Percentiles rank a stretch among this genome's conserved stretches.
Conservation (phyloP, 2,888 invertebrate species). For the Gymnoscelis rufifasciata region DNA sequence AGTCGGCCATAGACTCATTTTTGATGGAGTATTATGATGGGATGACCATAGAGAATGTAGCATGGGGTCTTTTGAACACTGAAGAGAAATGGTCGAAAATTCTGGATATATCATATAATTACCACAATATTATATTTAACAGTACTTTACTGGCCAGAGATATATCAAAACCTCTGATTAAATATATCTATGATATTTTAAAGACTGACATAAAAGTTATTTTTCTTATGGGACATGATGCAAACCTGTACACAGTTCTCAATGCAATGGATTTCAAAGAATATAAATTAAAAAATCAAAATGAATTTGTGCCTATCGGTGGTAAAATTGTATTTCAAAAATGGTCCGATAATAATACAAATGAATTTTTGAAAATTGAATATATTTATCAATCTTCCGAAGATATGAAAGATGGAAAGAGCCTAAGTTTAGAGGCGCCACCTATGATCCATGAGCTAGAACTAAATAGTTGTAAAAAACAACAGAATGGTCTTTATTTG, state of each 20-base stretch:
- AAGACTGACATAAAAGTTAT: slow-evolving; percentile 39
- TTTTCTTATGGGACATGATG: slow-evolving; percentile 65
- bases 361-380: slow-evolving; percentile 48
- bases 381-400: slow-evolving; percentile 57
- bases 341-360: slow-evolving; percentile 43
- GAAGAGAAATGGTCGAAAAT: slow-evolving; percentile 44
- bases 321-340: slow-evolving; percentile 67
- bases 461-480: slow-evolving; percentile 44
- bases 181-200: slow-evolving; percentile 47
- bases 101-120: slow-evolving; percentile 45
- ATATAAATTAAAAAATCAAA: slow-evolving; percentile 45
- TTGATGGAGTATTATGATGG: slow-evolving; percentile 67
- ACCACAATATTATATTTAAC: slow-evolving; percentile 61
- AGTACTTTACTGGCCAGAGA: slow-evolving; percentile 56
- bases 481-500: slow-evolving; percentile 50
- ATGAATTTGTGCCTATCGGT: slow-evolving; percentile 53
- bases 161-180: slow-evolving; percentile 49
- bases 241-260: slow-evolving; percentile 58
- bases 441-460: slow-evolving; percentile 48
- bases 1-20: slow-evolving; percentile 61
- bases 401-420: slow-evolving; percentile 48
- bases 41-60: slow-evolving; percentile 48
- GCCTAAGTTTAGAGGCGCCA: slow-evolving; percentile 45
- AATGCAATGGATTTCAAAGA: slow-evolving; percentile 48
- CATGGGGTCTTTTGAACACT: slow-evolving; percentile 53